Evolutionary conservation across 2,113 vertebrate species (phyloP).

Genomic region (Grus americana): DNA sequence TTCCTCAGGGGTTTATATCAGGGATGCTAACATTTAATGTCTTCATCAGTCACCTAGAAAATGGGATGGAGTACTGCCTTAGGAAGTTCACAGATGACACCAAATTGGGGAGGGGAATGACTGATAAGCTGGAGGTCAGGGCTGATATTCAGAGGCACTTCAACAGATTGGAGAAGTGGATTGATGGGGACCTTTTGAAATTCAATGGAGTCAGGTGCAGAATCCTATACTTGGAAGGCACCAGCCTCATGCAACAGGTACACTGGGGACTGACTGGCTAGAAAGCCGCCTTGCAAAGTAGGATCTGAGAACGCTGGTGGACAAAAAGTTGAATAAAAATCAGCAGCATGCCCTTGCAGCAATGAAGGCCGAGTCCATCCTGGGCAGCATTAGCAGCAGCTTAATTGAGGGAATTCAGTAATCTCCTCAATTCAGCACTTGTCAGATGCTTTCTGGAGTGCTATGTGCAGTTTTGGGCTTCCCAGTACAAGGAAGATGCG

Average conservation of each 20-base stretch:
- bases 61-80: neutral
- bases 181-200: neutral
- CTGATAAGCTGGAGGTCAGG: neutral
- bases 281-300: neutral
- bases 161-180: neutral
- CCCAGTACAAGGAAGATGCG: neutral
- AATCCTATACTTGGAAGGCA: neutral
- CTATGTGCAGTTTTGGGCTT: neutral
- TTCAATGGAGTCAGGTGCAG: neutral
- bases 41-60: neutral
- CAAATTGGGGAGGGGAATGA: neutral
- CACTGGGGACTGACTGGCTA: neutral
- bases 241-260: neutral
- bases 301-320: neutral
- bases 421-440: neutral
- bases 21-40: neutral
- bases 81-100: neutral
- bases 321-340: neutral
- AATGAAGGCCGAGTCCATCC: neutral
- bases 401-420: neutral
- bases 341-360: neutral
- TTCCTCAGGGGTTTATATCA: neutral
- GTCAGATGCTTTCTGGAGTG: neutral
- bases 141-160: neutral
- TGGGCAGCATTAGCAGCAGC: neutral